Evolutionary conservation across 2,113 vertebrate genomes (phyloP).

Genomic region (Siphamia tubifer): DNA sequence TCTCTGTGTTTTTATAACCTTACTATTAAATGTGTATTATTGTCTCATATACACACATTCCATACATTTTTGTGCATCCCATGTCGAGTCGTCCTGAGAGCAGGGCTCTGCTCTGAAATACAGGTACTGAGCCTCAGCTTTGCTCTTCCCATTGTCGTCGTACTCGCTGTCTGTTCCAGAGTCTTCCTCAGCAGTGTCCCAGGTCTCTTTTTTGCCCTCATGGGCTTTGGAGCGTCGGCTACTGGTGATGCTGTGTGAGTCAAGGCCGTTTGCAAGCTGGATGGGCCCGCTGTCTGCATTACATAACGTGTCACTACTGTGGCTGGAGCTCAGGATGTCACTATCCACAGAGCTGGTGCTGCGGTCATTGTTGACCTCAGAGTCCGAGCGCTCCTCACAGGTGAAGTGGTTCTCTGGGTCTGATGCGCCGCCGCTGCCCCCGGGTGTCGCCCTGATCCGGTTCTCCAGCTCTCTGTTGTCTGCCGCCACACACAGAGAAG

Average conservation of each 20-base stretch:
- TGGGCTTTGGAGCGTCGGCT: conserved; percentile 96
- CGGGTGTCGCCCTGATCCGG: conserved; percentile 75
- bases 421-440: conserved; percentile 57
- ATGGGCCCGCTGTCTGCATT: conserved; percentile 91
- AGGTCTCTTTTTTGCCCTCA: conserved; percentile 96
- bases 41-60: conserved; percentile 3
- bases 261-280: conserved; percentile 93
- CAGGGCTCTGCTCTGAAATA: conserved; percentile 92
- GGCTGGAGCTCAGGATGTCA: conserved; percentile 97
- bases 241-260: conserved; percentile 97
- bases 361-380: conserved; percentile 96
- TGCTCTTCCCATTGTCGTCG: conserved; percentile 95
- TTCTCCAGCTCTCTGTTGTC: conserved; percentile 91
- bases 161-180: conserved; percentile 98
- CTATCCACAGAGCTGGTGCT: conserved; percentile 99
- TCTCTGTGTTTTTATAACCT: no score
- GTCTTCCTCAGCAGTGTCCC: conserved; percentile 98
- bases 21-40: no score
- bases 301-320: conserved; percentile 97
- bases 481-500: conserved; percentile 84
- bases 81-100: conserved; percentile 82
- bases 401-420: conserved; percentile 89
- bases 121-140: conserved; percentile 87
- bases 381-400: conserved; percentile 94
- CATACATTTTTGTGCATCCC: conserved; percentile 93